These are phyloP conservation scores for Troilus luridus DNA, from an alignment of 2,888 invertebrate genomes.

Conservation along the genomic window DNA sequence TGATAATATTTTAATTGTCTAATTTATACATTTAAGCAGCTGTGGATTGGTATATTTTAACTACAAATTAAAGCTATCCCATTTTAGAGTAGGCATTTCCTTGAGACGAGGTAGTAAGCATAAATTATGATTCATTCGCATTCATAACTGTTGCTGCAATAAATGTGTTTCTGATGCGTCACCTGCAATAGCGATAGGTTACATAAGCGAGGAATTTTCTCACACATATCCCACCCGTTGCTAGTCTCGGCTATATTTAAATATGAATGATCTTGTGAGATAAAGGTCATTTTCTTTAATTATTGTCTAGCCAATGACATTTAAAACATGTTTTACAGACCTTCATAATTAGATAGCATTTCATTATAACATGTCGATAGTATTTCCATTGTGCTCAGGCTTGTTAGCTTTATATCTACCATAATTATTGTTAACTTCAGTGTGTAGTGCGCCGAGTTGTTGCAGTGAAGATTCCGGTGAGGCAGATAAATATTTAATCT, in stretches of 20 bases:
- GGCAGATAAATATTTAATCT: too few relatives aligned
- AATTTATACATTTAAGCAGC: too few relatives aligned
- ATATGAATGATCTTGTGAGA: background rate
- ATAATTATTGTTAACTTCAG: too few relatives aligned
- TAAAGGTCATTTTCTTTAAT: constrained; percentile 4
- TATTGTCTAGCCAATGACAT: background rate
- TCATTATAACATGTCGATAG: background rate
- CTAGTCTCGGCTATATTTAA: background rate
- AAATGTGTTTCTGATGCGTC: background rate
- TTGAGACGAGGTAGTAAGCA: background rate
- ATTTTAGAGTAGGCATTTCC: background rate
- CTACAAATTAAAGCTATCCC: too few relatives aligned
- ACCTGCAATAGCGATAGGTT: background rate
- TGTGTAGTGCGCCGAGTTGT: too few relatives aligned
- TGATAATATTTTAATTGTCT: too few relatives aligned
- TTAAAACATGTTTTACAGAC: background rate
- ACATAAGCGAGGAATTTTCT: background rate
- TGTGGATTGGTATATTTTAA: too few relatives aligned
- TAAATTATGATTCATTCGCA: background rate
- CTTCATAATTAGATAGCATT: background rate
- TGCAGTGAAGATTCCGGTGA: too few relatives aligned
- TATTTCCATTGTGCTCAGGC: too few relatives aligned
- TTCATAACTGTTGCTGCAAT: background rate
- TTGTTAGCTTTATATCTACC: too few relatives aligned
- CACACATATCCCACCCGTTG: constrained; percentile 7